Evolutionary conservation across 2,113 vertebrate species (phyloP).

Genomic region (Pitta sordida): DNA sequence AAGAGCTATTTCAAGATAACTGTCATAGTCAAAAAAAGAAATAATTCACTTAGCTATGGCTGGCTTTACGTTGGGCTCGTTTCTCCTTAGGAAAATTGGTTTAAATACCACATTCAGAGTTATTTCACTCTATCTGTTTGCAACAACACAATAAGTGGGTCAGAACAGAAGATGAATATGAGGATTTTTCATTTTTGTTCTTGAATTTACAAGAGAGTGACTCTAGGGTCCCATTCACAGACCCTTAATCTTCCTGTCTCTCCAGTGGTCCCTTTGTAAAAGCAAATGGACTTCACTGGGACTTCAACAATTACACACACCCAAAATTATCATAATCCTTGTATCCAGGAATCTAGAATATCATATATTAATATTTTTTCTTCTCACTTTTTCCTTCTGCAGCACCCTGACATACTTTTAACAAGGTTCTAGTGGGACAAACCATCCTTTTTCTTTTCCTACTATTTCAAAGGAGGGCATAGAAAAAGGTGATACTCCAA

Average conservation of each 20-base stretch:
- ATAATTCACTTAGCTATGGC: neutral
- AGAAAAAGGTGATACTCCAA: neutral
- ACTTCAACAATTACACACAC: neutral
- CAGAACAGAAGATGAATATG: neutral
- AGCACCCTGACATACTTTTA: neutral
- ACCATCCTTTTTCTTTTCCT: neutral
- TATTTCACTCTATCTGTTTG: neutral
- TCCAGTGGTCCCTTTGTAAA: neutral
- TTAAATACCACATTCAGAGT: neutral
- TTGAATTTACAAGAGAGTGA: constrained; percentile 13
- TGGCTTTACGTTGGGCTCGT: neutral
- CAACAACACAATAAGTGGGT: constrained; percentile 11
- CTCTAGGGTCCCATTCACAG: neutral
- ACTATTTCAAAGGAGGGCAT: neutral
- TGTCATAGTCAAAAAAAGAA: neutral
- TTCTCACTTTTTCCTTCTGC: neutral
- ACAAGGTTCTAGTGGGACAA: neutral
- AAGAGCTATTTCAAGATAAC: constrained; percentile 42
- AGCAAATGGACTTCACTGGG: neutral
- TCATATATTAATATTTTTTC: neutral
- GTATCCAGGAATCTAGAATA: neutral
- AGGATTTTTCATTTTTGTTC: constrained; percentile 11
- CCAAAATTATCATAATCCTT: neutral
- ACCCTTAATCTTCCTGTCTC: neutral
- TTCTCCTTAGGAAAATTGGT: neutral